Conservation (phyloP, 2,113 vertebrate genomes). For the Paraplagusia blochii region DNA sequence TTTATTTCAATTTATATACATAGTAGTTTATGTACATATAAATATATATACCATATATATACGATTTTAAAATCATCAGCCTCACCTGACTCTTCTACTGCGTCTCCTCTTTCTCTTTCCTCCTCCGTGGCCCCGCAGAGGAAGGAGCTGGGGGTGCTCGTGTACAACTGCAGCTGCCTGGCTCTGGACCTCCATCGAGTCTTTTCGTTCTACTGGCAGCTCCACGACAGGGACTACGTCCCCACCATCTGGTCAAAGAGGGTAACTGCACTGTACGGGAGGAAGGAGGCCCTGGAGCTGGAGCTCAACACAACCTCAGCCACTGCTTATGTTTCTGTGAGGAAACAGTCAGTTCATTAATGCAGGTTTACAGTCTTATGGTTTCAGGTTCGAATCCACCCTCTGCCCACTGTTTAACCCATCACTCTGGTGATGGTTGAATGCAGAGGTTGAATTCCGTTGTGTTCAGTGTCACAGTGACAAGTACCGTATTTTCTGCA, state of each 20-base stretch:
- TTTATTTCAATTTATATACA: too few relatives aligned
- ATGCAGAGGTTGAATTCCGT: too few relatives aligned
- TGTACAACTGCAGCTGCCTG: conserved; percentile 95
- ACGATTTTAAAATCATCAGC: too few relatives aligned
- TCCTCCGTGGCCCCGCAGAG: conserved; percentile 75
- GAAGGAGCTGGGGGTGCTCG: conserved; percentile 90
- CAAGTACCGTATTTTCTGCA: too few relatives aligned
- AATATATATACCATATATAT: too few relatives aligned
- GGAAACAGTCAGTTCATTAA: conserved; percentile 29
- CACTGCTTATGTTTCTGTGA: conserved; percentile 88
- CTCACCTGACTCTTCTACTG: conserved; percentile 29
- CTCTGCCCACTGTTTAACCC: too few relatives aligned
- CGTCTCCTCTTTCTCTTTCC: conserved; percentile 18
- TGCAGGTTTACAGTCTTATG: too few relatives aligned
- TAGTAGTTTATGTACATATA: too few relatives aligned
- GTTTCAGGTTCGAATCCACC: too few relatives aligned
- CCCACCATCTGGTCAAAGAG: conserved; percentile 88
- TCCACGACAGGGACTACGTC: conserved; percentile 75
- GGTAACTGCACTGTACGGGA: conserved; percentile 85
- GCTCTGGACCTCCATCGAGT: conserved; percentile 91
- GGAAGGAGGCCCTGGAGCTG: conserved; percentile 78
- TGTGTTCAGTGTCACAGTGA: too few relatives aligned
- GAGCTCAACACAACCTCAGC: conserved; percentile 81
- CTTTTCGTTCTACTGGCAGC: conserved; percentile 84
- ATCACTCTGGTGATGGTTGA: too few relatives aligned